Percentiles rank a stretch among this genome's conserved stretches.
These are phyloP conservation scores for Hydrozoanthus tunicans DNA, from an alignment of 64 coral and sea anemone species.

Conservation along the genomic window DNA sequence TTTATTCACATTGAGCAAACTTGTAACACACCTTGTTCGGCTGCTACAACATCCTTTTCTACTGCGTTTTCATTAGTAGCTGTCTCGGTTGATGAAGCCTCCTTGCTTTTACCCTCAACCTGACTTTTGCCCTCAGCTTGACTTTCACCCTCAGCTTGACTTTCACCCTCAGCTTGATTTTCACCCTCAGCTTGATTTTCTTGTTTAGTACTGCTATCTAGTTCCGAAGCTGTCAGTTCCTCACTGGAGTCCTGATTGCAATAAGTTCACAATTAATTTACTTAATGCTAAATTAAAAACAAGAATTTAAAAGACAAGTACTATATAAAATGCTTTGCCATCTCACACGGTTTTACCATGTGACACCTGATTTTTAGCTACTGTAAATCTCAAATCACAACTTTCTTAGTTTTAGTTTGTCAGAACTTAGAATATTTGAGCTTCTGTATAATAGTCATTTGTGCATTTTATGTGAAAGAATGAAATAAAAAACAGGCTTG, in stretches of 20 bases:
- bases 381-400: too few species aligned
- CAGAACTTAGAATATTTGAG: too few species aligned
- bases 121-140: neutral
- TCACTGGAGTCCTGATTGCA: neutral
- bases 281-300: too few species aligned
- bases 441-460: too few species aligned
- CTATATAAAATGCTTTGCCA: too few species aligned
- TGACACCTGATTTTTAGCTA: too few species aligned
- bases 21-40: constrained; percentile 6
- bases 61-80: neutral
- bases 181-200: constrained; percentile 2
- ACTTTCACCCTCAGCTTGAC: neutral
- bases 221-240: neutral
- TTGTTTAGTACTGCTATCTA: neutral
- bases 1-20: neutral
- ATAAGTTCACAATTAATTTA: too few species aligned
- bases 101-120: neutral
- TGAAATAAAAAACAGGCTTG: too few species aligned
- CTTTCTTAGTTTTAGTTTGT: too few species aligned
- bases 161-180: neutral
- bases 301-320: too few species aligned
- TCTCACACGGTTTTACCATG: too few species aligned
- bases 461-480: too few species aligned
- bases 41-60: neutral
- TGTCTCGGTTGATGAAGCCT: neutral